Percentiles rank a stretch among this genome's conserved stretches.
Evolutionary conservation across 2,888 invertebrate species (phyloP).

Genomic region (Caenorhabditis afra): DNA sequence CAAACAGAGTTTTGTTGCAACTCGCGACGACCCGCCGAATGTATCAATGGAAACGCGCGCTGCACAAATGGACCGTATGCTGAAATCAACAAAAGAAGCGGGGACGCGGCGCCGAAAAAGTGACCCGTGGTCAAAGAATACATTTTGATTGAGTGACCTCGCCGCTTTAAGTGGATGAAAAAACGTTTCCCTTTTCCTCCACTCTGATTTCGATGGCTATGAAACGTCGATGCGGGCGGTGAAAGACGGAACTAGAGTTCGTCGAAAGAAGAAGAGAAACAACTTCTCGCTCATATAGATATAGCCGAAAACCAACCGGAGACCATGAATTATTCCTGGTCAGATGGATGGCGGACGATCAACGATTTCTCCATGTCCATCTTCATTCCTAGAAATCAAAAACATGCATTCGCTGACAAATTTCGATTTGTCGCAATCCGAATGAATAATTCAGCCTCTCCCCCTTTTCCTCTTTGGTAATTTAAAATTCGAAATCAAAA

Average conservation of each 20-base stretch:
- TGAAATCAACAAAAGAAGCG: conserved; percentile 39
- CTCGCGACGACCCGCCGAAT: conserved; percentile 20
- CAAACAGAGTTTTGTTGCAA: conserved; percentile 51
- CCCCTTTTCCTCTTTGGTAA: no score
- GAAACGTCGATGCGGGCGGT: no score
- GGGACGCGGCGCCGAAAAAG: conserved; percentile 8
- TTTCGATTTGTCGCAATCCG: neutral
- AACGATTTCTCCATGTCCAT: conserved; percentile 3
- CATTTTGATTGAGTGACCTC: conserved; percentile 42
- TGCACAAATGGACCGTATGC: conserved; percentile 51
- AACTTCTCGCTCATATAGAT: no score
- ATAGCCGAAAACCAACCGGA: neutral
- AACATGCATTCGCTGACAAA: conserved; percentile 32
- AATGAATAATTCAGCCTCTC: conserved; percentile 26
- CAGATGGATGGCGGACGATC: conserved; percentile 4
- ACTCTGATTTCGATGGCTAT: neutral
- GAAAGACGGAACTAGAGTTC: neutral
- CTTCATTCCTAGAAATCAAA: conserved; percentile 12
- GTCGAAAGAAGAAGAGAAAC: neutral
- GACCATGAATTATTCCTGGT: conserved; percentile 7
- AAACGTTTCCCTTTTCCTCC: conserved; percentile 7
- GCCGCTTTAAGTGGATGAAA: conserved; percentile 23
- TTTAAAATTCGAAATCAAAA: conserved; percentile 4
- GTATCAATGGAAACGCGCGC: conserved; percentile 26
- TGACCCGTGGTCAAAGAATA: conserved; percentile 53